A percentile compares a stretch with the other conserved stretches of the same genome.
Evolutionary conservation across 2,113 vertebrate species (phyloP).

Genomic region (Pteropus alecto): DNA sequence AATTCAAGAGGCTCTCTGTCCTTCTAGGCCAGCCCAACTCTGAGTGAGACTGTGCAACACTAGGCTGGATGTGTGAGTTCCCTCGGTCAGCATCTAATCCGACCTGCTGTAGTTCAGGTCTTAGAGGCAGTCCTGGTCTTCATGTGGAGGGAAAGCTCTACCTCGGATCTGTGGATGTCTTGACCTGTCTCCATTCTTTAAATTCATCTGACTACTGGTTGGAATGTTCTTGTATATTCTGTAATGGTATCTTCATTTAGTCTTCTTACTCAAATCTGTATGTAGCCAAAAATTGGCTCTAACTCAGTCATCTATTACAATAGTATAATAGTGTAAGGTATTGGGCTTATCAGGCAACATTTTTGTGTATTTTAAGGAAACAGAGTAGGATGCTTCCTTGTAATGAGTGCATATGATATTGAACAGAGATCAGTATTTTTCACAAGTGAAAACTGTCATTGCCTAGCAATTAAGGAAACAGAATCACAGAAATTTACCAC

Average conservation of each 20-base stretch:
- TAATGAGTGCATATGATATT: not conserved
- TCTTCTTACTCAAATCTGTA: not conserved
- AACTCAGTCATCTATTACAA: not conserved
- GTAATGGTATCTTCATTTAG: not conserved
- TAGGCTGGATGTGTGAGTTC: not conserved
- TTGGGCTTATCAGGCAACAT: not conserved
- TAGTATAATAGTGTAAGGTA: not conserved
- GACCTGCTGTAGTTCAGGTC: not conserved
- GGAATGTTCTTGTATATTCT: not conserved
- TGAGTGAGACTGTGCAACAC: not conserved
- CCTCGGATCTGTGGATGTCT: not conserved
- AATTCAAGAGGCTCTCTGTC: not conserved
- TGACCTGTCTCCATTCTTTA: not conserved
- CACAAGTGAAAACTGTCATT: not conserved
- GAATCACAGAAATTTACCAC: slow-evolving; percentile 9
- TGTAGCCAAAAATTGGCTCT: not conserved
- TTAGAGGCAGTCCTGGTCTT: not conserved
- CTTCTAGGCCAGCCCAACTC: not conserved
- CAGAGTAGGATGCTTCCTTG: not conserved
- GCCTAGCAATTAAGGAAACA: not conserved
- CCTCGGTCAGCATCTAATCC: not conserved
- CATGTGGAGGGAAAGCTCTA: not conserved
- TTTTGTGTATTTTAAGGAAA: slow-evolving; percentile 9
- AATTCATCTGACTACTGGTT: not conserved
- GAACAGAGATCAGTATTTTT: not conserved